Evolutionary conservation across 2,888 invertebrate species (phyloP).

Genomic region (Notodonta ziczac): DNA sequence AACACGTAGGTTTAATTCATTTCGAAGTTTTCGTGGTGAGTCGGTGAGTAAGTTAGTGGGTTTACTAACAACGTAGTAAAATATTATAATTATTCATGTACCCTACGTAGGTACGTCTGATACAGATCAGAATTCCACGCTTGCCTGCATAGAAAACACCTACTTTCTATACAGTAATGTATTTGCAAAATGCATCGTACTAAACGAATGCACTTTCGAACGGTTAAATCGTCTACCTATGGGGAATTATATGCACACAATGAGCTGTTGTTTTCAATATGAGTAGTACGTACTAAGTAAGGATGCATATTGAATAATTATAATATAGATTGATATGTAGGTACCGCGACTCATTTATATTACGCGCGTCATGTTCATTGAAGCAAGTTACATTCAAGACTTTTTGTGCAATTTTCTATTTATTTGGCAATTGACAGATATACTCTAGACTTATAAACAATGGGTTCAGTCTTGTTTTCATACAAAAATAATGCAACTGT

Average conservation of each 20-base stretch:
- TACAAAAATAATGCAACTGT: neutral
- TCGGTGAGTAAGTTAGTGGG: too few relatives aligned
- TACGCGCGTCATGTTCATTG: too few relatives aligned
- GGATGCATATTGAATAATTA: neutral
- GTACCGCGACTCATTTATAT: too few relatives aligned
- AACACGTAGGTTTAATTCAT: too few relatives aligned
- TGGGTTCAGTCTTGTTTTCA: neutral
- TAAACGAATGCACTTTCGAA: constrained; percentile 60
- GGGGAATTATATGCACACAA: constrained; percentile 61
- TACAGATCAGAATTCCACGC: neutral
- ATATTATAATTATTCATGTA: too few relatives aligned
- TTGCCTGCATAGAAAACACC: constrained; percentile 18
- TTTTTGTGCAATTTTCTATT: too few relatives aligned
- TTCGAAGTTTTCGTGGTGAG: too few relatives aligned
- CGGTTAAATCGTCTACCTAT: constrained; percentile 60
- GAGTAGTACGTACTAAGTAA: constrained; percentile 34
- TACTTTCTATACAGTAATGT: constrained; percentile 34
- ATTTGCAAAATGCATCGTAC: constrained; percentile 42
- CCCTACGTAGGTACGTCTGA: neutral
- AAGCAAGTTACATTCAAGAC: too few relatives aligned
- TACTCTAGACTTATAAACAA: too few relatives aligned
- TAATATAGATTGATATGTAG: too few relatives aligned
- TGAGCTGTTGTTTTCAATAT: constrained; percentile 54
- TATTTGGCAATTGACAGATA: too few relatives aligned
- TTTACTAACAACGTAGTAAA: too few relatives aligned